These are phyloP conservation scores for Centruroides sculpturatus DNA, from an alignment of 1,140 invertebrate genomes.

Conservation along the genomic window DNA sequence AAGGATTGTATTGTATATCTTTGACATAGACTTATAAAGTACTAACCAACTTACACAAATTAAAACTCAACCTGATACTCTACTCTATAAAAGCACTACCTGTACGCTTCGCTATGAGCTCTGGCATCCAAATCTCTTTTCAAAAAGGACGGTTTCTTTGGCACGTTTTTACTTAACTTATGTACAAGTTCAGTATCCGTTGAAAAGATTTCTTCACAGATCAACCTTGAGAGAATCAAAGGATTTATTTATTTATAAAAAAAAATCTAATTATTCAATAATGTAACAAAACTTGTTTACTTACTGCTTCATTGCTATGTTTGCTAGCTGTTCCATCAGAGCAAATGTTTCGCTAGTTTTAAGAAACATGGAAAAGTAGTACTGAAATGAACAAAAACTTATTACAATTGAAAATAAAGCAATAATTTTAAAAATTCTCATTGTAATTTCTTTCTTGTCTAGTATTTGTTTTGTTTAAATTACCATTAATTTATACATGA, in stretches of 20 bases:
- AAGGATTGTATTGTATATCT: too few species aligned
- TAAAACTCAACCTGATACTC: too few species aligned
- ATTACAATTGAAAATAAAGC: not conserved
- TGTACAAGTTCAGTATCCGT: constrained; percentile 14
- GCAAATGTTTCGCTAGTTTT: constrained; percentile 76
- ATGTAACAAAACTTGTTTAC: constrained; percentile 19
- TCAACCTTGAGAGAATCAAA: constrained; percentile 12
- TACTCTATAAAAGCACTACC: constrained; percentile 22
- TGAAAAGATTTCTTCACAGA: constrained; percentile 18
- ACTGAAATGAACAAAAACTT: constrained; percentile 31
- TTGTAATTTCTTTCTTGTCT: too few species aligned
- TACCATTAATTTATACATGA: too few species aligned
- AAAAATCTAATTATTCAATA: not conserved
- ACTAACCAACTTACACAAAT: too few species aligned
- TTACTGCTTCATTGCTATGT: constrained; percentile 90
- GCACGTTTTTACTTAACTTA: constrained; percentile 53
- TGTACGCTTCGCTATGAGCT: constrained; percentile 63
- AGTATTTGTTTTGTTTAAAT: too few species aligned
- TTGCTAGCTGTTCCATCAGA: constrained; percentile 87
- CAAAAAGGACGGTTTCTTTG: constrained; percentile 71
- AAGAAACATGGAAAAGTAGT: constrained; percentile 80
- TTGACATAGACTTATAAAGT: too few species aligned
- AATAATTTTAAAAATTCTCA: too few species aligned
- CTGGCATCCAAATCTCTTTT: constrained; percentile 89
- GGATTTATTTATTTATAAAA: constrained; percentile 4